These are phyloP conservation scores for Selene dorsalis DNA, from an alignment of 2,797 vertebrate genomes.

Conservation along the genomic window DNA sequence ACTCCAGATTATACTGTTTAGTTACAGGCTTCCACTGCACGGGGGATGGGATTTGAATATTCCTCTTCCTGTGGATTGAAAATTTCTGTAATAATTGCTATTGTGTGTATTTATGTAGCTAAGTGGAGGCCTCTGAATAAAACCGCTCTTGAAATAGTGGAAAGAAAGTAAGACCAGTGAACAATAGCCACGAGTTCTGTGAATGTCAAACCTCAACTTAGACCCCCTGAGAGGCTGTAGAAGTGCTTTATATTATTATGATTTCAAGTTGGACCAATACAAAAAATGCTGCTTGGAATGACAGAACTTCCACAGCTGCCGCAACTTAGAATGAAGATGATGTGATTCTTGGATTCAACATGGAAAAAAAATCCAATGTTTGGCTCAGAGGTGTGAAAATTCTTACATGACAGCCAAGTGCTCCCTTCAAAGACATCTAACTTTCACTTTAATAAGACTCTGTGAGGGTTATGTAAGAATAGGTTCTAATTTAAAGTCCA, in stretches of 20 bases:
- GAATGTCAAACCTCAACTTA: conserved; percentile 66
- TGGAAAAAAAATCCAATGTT: conserved; percentile 45
- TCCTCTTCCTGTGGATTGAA: conserved; percentile 50
- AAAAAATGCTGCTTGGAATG: conserved; percentile 53
- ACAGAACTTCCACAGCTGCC: conserved; percentile 63
- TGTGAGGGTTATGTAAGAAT: conserved; percentile 45
- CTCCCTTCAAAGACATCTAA: conserved; percentile 44
- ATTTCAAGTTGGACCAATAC: conserved; percentile 62
- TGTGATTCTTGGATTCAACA: conserved; percentile 58
- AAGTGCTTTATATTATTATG: conserved; percentile 47
- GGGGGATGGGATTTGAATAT: conserved; percentile 46
- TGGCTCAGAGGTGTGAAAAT: conserved; percentile 57
- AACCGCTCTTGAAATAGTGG: conserved; percentile 52
- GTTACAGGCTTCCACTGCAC: conserved; percentile 47
- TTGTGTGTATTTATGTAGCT: conserved; percentile 57
- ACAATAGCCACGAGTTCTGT: conserved; percentile 50
- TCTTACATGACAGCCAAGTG: conserved; percentile 48
- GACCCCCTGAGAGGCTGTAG: conserved; percentile 56
- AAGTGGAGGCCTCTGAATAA: conserved; percentile 47
- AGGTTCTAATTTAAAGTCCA: conserved; percentile 40
- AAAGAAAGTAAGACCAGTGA: conserved; percentile 57
- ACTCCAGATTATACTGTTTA: conserved; percentile 64
- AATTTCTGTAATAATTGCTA: conserved; percentile 62
- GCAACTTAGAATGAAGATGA: conserved; percentile 54
- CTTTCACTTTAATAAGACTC: conserved; percentile 41